Base-by-base conservation (phyloP, 1,140 invertebrate species). In the Stratiolaelaps scimitus region DNA sequence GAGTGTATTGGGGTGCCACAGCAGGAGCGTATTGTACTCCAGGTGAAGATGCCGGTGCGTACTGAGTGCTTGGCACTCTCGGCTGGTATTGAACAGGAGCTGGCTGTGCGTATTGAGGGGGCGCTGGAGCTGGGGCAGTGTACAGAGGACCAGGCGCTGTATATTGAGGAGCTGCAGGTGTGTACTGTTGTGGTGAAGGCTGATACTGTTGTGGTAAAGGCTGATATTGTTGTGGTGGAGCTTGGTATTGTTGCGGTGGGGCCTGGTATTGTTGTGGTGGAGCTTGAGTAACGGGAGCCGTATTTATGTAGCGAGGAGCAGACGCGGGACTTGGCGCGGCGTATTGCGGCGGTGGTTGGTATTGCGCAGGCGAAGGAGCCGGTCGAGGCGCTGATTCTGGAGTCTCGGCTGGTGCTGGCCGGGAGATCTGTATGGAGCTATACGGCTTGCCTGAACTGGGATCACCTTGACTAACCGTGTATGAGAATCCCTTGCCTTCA, bases 311-410 rank as follows among this genome's bases (percentile, higher is more conserved):
- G 10, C 34, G 53, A 26, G 66, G 66, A 4, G 53, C 66, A 46
- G 60, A 66, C 56, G 71, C 71, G 6, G 72, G 67, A 1, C 70
- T 66, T 13, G 73, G 34, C 46, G 71, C 67, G 64, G 71, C 68
- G 48, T 69, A 67, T 40, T 46, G 60, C 46, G 30, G 60, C 53
- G 30, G 68, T 28, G 64, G 26, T 30, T 34, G 80, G 78, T 26
- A 75, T n/a, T 19, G 6, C 17, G 43, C n/a, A 13, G 65, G 26
- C 7, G 28, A 34, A 17, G 44, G 19, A 64, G 19, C 45, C 1
- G 30, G 28, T 1, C 48, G 19, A 1, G 23, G 19, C 6, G 53
- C 20, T 20, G 23, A 15, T 13, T 6, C 19, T 17, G n/a, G 29
- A 43, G 66, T 44, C 26, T 30, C 26, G 40, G 64, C 17, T 1